These are phyloP conservation scores for Lethenteron reissneri DNA, from an alignment of 2,113 vertebrate species.

Conservation along the genomic window DNA sequence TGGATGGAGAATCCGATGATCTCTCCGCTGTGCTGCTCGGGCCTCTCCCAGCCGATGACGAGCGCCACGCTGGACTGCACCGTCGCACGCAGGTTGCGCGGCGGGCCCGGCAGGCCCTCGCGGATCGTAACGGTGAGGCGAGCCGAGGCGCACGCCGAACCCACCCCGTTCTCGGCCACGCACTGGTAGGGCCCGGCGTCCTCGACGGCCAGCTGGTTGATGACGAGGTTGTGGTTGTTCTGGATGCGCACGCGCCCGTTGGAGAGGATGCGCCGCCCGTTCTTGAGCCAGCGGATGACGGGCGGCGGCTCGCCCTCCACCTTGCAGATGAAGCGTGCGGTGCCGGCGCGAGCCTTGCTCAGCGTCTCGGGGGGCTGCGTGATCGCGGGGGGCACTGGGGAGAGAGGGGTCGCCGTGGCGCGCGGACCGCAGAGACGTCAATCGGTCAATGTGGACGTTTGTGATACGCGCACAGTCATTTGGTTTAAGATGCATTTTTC, in stretches of 20 bases:
- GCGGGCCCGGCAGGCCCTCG: constrained; percentile 74
- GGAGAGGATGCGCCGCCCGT: constrained; percentile 42
- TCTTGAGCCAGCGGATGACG: constrained; percentile 51
- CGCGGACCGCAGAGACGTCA: no score
- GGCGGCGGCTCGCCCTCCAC: constrained; percentile 62
- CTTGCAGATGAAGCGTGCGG: constrained; percentile 72
- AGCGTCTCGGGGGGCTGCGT: constrained; percentile 66
- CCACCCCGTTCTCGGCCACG: constrained; percentile 62
- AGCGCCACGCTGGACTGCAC: constrained; percentile 57
- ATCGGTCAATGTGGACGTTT: no score
- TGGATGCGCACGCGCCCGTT: constrained; percentile 65
- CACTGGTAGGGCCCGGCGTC: constrained; percentile 90
- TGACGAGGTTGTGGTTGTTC: constrained; percentile 48
- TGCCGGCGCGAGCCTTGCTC: constrained; percentile 68
- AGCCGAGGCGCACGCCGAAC: constrained; percentile 60
- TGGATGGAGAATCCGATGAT: constrained; percentile 92
- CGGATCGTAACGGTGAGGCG: constrained; percentile 63
- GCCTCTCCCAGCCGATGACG: constrained; percentile 63
- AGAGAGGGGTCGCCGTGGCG: not conserved
- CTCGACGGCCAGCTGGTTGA: constrained; percentile 75
- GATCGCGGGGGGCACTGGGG: constrained; percentile 56
- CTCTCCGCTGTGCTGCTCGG: constrained; percentile 63
- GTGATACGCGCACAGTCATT: no score
- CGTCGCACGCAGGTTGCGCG: constrained; percentile 36
- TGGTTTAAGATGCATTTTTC: no score